Evolutionary conservation across 2,888 invertebrate species (phyloP).

Genomic region (Pinctada fucata): DNA sequence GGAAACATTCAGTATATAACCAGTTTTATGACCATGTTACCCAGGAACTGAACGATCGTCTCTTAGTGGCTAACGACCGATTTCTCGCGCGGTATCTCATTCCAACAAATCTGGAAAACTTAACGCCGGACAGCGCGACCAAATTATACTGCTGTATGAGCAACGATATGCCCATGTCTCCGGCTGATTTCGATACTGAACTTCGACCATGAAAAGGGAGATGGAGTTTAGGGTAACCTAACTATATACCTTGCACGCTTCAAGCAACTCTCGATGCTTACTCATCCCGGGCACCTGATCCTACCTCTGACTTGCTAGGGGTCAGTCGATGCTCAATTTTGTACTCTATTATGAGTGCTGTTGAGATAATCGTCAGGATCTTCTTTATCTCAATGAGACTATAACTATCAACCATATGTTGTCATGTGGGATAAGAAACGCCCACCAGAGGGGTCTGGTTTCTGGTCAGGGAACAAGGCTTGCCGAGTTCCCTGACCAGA

Average conservation of each 20-base stretch:
- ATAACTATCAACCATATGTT: too few relatives aligned
- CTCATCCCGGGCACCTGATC: conserved; percentile 3
- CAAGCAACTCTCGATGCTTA: conserved; percentile 24
- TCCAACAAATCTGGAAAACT: conserved; percentile 11
- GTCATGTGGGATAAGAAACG: too few relatives aligned
- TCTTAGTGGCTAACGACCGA: conserved; percentile 19
- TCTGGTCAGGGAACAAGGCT: too few relatives aligned
- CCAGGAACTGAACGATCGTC: conserved; percentile 22
- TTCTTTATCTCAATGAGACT: too few relatives aligned
- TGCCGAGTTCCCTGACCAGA: too few relatives aligned
- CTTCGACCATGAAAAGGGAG: conserved; percentile 23
- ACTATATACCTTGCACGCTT: conserved; percentile 8
- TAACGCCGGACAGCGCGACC: conserved; percentile 10
- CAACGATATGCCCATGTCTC: conserved; percentile 17
- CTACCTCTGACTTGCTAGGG: too few relatives aligned
- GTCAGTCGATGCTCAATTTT: too few relatives aligned
- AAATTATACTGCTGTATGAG: conserved; percentile 13
- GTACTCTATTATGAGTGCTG: too few relatives aligned
- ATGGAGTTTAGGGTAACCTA: conserved; percentile 19
- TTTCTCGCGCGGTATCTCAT: conserved; percentile 25
- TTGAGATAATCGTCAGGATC: too few relatives aligned
- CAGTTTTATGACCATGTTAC: conserved; percentile 31
- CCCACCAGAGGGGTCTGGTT: too few relatives aligned
- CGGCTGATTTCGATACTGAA: conserved; percentile 16
- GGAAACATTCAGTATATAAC: conserved; percentile 7